Evolutionary conservation across 2,888 invertebrate genomes (phyloP).

Genomic region (Scaptomyza polygonia): DNA sequence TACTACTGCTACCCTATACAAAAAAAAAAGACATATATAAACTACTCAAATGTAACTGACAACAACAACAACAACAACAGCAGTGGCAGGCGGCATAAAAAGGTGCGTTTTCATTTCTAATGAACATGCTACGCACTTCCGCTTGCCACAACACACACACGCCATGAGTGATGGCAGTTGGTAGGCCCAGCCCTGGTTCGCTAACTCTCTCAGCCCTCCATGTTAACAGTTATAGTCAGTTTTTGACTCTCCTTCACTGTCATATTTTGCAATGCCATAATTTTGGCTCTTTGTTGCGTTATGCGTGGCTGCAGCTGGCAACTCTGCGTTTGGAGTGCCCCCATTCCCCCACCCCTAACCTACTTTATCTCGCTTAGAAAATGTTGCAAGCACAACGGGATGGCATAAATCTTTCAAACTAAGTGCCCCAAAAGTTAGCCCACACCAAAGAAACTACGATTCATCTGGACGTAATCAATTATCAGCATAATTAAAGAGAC

Average conservation of each 20-base stretch:
- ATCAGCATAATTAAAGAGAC: conserved; percentile 68
- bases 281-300: conserved; percentile 59
- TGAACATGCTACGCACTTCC: conserved; percentile 83
- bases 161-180: conserved; percentile 71
- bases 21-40: conserved; percentile 38
- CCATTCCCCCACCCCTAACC: too few species aligned
- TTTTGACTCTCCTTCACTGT: conserved; percentile 62
- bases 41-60: conserved; percentile 65
- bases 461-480: conserved; percentile 67
- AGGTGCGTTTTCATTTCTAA: conserved; percentile 83
- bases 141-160: conserved; percentile 53
- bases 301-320: conserved; percentile 64
- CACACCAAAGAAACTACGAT: conserved; percentile 22
- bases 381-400: conserved; percentile 16
- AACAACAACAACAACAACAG: conserved; percentile 33
- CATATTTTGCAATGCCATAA: conserved; percentile 77
- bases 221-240: neutral
- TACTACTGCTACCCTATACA: conserved; percentile 40
- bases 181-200: conserved; percentile 19
- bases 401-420: conserved; percentile 63
- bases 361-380: conserved; percentile 13
- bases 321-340: neutral
- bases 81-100: conserved; percentile 56
- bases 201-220: conserved; percentile 15
- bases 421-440: conserved; percentile 47